Percentiles rank a stretch among this genome's conserved stretches.
Conservation (phyloP, 2,113 vertebrate species). For the Phalacrocorax aristotelis region DNA sequence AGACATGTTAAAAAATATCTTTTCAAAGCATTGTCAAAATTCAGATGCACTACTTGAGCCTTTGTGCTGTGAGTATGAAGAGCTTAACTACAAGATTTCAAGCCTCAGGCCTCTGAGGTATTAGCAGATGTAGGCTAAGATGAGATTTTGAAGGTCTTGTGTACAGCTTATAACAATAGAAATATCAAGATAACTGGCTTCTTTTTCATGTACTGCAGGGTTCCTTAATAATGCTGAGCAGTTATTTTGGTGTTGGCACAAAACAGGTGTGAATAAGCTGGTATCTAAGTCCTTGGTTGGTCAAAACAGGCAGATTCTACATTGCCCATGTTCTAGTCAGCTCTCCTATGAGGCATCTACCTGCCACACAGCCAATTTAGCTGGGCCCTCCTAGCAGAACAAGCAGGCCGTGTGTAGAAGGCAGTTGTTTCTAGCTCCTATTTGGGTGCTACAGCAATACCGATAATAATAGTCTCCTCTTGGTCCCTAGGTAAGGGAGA, state of each 20-base stretch:
- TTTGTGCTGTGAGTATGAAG: neutral
- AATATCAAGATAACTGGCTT: neutral
- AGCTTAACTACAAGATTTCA: neutral
- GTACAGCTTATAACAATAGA: neutral
- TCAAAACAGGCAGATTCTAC: neutral
- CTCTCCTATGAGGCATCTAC: neutral
- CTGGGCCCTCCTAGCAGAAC: neutral
- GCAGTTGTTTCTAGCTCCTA: neutral
- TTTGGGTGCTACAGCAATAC: neutral
- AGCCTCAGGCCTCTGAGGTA: neutral
- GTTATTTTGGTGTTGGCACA: neutral
- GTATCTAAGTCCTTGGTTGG: neutral
- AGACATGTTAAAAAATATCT: neutral
- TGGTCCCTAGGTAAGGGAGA: neutral
- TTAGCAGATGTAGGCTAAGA: slow-evolving; percentile 7
- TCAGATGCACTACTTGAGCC: neutral
- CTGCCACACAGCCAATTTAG: neutral
- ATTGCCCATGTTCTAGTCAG: fast-evolving
- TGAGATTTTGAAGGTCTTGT: neutral
- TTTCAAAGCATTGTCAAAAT: neutral
- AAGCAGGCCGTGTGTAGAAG: neutral
- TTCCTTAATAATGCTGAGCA: neutral
- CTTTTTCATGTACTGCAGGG: neutral
- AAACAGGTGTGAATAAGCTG: neutral
- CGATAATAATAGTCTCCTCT: neutral